A percentile compares a stretch with the other conserved stretches of the same genome.
Conservation (phyloP, 2,888 invertebrate genomes). For the Pinctada fucata region DNA sequence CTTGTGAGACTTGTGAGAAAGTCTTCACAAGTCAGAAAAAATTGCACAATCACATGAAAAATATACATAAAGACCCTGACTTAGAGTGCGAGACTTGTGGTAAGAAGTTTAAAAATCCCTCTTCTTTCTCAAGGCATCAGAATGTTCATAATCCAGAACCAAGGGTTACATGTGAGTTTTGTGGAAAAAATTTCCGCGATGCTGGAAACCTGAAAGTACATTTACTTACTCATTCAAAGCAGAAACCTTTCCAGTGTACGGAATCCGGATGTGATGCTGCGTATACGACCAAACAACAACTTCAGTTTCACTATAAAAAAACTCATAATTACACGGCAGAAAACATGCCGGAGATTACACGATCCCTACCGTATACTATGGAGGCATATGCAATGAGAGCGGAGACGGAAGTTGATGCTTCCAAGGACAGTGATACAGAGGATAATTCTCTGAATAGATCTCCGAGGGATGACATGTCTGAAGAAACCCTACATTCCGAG, state of each 20-base stretch:
- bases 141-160: constrained; percentile 1
- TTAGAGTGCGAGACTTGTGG: constrained; percentile 12
- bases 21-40: neutral
- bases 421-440: no score
- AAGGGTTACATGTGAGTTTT: constrained; percentile 80
- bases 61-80: constrained; percentile 18
- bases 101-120: neutral
- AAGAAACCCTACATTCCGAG: no score
- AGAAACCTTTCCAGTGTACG: constrained; percentile 85
- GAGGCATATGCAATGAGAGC: constrained; percentile 80
- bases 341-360: constrained; percentile 85
- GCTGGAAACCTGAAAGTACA: constrained; percentile 87
- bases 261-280: constrained; percentile 83
- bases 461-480: no score
- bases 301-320: constrained; percentile 87
- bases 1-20: constrained; percentile 10
- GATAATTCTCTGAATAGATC: no score
- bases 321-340: constrained; percentile 85
- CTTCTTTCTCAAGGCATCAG: neutral
- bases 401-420: no score
- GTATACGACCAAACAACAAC: constrained; percentile 87
- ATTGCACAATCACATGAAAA: neutral
- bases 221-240: constrained; percentile 87
- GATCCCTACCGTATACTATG: constrained; percentile 86
- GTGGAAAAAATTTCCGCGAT: constrained; percentile 87